Conservation (phyloP, 2,113 vertebrate species). For the Hoplias malabaricus region DNA sequence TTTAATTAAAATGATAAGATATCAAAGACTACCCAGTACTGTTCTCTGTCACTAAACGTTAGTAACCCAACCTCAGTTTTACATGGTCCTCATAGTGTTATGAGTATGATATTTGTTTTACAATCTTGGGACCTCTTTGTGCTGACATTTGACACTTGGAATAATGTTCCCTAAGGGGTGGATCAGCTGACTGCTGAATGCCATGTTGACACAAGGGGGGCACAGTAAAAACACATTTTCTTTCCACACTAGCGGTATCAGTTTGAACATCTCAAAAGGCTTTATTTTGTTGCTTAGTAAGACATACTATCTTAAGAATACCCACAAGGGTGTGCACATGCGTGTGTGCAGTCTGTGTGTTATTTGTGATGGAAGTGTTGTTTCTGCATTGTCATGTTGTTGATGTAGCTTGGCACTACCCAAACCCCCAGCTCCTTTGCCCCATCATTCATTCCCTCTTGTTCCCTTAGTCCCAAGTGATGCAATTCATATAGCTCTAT, state of each 20-base stretch:
- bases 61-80: background rate
- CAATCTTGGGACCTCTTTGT: background rate
- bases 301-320: background rate
- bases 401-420: background rate
- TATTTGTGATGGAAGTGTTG: background rate
- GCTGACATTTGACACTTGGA: background rate
- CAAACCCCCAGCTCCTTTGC: background rate
- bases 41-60: background rate
- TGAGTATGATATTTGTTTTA: background rate
- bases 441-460: constrained; percentile 13
- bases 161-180: background rate
- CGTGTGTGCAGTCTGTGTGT: background rate
- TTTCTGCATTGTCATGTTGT: background rate
- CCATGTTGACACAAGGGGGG: constrained; percentile 17
- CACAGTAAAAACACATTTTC: background rate
- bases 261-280: background rate
- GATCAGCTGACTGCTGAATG: background rate
- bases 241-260: background rate
- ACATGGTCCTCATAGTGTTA: background rate
- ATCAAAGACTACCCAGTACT: no score
- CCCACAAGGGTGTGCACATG: background rate
- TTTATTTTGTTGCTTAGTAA: background rate
- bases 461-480: constrained; percentile 43
- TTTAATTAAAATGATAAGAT: no score
- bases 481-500: constrained; percentile 67